These are phyloP conservation scores for Danio tinwini DNA, from an alignment of 2,797 vertebrate genomes.

Conservation along the genomic window DNA sequence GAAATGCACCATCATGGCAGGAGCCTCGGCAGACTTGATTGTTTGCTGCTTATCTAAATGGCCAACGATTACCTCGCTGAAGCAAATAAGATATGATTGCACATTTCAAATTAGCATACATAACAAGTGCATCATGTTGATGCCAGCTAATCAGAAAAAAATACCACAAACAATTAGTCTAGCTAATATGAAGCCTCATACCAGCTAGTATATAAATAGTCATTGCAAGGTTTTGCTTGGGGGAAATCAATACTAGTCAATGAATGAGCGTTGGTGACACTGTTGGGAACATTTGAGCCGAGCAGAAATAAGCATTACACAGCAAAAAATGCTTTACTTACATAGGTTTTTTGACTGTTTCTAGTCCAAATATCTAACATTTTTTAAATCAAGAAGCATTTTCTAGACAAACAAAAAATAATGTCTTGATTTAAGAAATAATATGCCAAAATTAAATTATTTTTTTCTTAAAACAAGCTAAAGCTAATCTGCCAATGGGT, in stretches of 20 bases:
- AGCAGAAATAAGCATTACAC: constrained; percentile 34
- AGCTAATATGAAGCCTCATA: constrained; percentile 11
- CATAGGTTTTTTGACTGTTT: no score
- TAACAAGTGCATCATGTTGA: constrained; percentile 33
- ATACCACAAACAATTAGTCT: constrained; percentile 13
- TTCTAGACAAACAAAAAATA: no score
- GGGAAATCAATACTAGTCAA: neutral
- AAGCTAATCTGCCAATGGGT: no score
- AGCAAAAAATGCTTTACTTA: no score
- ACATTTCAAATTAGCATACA: constrained; percentile 40
- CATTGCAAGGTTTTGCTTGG: neutral
- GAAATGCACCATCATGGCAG: neutral
- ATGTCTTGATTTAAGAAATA: no score
- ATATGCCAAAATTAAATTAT: no score
- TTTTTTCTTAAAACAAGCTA: no score
- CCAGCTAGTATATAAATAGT: neutral
- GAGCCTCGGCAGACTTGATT: constrained; percentile 14
- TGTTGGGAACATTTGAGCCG: constrained; percentile 45
- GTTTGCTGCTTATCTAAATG: constrained; percentile 21
- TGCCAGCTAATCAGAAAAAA: constrained; percentile 7
- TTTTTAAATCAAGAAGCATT: no score
- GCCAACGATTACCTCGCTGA: constrained; percentile 25
- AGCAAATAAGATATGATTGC: constrained; percentile 37
- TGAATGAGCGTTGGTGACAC: constrained; percentile 45
- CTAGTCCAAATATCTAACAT: no score